These are phyloP conservation scores for Sphecodes monilicornis DNA, from an alignment of 2,888 invertebrate species.

Conservation along the genomic window DNA sequence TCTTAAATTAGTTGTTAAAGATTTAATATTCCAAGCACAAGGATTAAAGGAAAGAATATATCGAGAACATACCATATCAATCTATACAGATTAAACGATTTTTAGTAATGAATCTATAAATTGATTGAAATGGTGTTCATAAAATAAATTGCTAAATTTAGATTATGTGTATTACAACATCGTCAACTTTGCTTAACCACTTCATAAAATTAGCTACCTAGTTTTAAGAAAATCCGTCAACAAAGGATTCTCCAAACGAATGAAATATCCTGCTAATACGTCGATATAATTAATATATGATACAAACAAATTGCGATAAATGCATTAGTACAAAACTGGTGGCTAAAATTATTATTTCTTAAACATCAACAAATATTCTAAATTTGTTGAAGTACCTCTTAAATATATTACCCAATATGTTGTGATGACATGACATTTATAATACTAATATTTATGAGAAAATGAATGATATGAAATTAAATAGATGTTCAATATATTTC, in stretches of 20 bases:
- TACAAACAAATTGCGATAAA: slow-evolving; percentile 48
- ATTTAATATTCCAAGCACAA: neutral
- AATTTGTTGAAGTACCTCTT: slow-evolving; percentile 26
- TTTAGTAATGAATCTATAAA: slow-evolving; percentile 4
- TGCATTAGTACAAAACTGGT: slow-evolving; percentile 38
- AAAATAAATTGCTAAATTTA: slow-evolving; percentile 17
- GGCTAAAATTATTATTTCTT: slow-evolving; percentile 35
- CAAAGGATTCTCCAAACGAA: slow-evolving; percentile 36
- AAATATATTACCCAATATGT: slow-evolving; percentile 33
- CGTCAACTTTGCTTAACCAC: slow-evolving; percentile 15
- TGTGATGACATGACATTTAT: slow-evolving; percentile 21
- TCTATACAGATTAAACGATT: slow-evolving; percentile 2
- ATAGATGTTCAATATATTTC: slow-evolving; percentile 39
- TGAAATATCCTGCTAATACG: slow-evolving; percentile 54
- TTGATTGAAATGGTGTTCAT: slow-evolving; percentile 18
- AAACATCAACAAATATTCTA: slow-evolving; percentile 4
- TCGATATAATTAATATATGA: slow-evolving; percentile 14
- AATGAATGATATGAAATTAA: slow-evolving; percentile 51
- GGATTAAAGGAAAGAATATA: neutral
- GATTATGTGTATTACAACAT: slow-evolving; percentile 37
- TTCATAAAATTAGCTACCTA: slow-evolving; percentile 39
- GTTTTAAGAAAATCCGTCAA: slow-evolving; percentile 24
- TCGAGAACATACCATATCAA: neutral
- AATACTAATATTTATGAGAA: slow-evolving; percentile 34
- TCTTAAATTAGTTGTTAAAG: slow-evolving; percentile 12